phyloP scores from a whole-genome alignment of 1,140 invertebrate genomes.

The Drosophila erecta region DNA sequence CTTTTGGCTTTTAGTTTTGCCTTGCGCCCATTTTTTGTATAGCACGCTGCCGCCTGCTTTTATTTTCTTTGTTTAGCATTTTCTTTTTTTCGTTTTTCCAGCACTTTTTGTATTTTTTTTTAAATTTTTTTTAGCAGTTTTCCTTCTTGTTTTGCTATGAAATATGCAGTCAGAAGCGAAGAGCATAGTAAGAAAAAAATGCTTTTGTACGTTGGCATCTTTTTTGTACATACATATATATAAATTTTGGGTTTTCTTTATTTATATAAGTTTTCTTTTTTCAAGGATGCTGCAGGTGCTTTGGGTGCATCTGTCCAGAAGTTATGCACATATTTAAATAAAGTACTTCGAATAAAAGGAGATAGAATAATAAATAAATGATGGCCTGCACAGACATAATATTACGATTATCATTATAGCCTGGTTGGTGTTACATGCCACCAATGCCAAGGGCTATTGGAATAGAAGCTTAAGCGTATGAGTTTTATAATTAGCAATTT shows the following conservation, averaged over 20 bases:
- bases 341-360: constrained; percentile 41
- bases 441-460: not conserved
- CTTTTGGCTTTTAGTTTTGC: constrained; percentile 58
- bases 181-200: constrained; percentile 41
- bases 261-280: constrained; percentile 11
- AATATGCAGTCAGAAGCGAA: constrained; percentile 59
- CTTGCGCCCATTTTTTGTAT: constrained; percentile 71
- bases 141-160: constrained; percentile 48
- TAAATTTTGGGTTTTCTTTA: constrained; percentile 26
- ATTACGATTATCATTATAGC: constrained; percentile 15
- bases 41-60: constrained; percentile 56
- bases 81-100: constrained; percentile 56
- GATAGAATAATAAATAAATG: constrained; percentile 52
- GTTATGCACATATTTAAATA: constrained; percentile 72
- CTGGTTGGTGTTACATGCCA: not conserved
- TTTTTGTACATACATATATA: constrained; percentile 15
- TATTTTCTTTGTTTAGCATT: constrained; percentile 79
- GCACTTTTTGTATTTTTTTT: constrained; percentile 23
- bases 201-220: constrained; percentile 63
- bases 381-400: constrained; percentile 22
- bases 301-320: constrained; percentile 42
- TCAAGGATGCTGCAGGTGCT: constrained; percentile 70
- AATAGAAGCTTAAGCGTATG: not conserved
- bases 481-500: not conserved
- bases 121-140: constrained; percentile 28